phyloP scores from a whole-genome alignment of 2,888 invertebrate species.

The Apotomis turbidana region DNA sequence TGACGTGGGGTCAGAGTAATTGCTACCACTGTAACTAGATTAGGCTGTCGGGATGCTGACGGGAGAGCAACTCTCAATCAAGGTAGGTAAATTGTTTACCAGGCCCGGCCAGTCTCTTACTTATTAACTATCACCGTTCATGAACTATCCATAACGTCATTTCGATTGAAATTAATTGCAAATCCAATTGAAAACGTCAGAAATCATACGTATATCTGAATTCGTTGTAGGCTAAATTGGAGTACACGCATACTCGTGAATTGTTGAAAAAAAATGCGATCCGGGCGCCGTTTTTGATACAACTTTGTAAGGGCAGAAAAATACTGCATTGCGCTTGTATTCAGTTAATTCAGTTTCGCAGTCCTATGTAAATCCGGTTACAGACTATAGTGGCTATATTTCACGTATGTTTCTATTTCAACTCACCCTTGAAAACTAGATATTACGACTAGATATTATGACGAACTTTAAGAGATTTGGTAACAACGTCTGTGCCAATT shows the following conservation, averaged over 20 bases:
- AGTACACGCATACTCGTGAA: not conserved
- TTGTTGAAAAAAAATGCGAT: constrained; percentile 3
- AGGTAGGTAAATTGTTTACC: constrained; percentile 14
- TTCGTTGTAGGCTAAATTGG: not conserved
- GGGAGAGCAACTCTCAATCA: constrained; percentile 15
- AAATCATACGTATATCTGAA: not conserved
- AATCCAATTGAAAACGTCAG: constrained; percentile 6
- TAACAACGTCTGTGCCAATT: constrained; percentile 2
- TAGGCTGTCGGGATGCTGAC: not conserved
- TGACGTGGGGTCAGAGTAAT: constrained; percentile 7
- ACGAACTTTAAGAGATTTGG: not conserved
- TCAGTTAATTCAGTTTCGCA: constrained; percentile 2
- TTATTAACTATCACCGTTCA: constrained; percentile 5
- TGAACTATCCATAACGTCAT: not conserved
- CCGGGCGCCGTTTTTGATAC: not conserved
- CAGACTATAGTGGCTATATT: not conserved
- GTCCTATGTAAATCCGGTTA: not conserved
- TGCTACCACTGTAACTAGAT: not conserved
- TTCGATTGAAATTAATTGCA: constrained; percentile 4
- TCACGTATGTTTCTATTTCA: not conserved
- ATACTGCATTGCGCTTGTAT: constrained; percentile 24
- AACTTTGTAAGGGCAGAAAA: not conserved
- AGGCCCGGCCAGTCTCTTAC: constrained; percentile 1
- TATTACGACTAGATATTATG: not conserved
- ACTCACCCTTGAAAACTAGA: not conserved